Conservation (phyloP, 2,113 vertebrate genomes). For the Mandrillus leucophaeus region DNA sequence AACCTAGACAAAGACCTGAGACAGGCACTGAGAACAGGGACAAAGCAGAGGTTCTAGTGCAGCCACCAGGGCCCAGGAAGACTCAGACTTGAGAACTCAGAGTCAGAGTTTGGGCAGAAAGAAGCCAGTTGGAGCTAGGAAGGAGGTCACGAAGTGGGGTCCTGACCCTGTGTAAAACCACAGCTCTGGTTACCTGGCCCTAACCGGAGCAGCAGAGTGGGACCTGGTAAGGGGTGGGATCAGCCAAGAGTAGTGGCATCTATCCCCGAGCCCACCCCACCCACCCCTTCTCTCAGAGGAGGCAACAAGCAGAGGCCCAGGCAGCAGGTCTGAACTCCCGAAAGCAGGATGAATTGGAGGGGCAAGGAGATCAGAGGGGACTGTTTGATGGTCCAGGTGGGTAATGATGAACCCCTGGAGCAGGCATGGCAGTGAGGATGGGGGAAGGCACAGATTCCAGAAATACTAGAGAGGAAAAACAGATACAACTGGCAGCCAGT, state of each 20-base stretch:
- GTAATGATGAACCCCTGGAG: neutral
- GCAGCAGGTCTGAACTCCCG: neutral
- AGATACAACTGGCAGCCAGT: neutral
- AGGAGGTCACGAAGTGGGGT: neutral
- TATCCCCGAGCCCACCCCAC: fast-evolving
- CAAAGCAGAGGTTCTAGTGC: neutral
- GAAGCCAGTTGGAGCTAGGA: neutral
- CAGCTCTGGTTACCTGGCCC: no score
- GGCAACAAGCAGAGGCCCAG: neutral
- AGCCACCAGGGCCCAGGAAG: neutral
- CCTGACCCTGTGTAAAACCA: neutral
- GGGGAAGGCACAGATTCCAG: neutral
- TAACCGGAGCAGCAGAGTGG: neutral
- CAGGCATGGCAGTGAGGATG: neutral
- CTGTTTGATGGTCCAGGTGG: neutral
- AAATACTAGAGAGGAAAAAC: no score
- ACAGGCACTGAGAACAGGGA: neutral
- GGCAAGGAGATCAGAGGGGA: neutral
- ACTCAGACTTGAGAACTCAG: neutral
- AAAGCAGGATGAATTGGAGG: neutral
- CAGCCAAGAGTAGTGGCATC: neutral
- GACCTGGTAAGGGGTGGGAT: neutral
- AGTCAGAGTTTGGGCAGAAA: neutral
- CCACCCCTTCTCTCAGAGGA: neutral
- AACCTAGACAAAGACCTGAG: neutral